These are phyloP conservation scores for Coelopa pilipes DNA, from an alignment of 2,888 invertebrate genomes.

Conservation along the genomic window DNA sequence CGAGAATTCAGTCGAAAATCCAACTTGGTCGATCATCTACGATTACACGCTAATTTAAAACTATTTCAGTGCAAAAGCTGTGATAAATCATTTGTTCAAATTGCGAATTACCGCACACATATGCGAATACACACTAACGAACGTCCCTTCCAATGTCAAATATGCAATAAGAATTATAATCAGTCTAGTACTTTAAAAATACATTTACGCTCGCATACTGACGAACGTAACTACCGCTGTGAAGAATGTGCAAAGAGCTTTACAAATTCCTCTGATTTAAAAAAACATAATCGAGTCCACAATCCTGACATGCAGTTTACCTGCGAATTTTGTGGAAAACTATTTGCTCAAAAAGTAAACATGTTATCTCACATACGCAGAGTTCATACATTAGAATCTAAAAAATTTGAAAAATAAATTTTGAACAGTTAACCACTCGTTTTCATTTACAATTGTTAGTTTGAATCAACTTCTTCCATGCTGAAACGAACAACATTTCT, in stretches of 20 bases:
- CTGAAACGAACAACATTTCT: no score
- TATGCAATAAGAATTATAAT: constrained; percentile 48
- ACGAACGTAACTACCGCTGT: constrained; percentile 50
- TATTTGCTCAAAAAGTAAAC: constrained; percentile 48
- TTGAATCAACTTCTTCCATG: no score
- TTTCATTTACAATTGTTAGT: no score
- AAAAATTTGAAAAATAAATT: no score
- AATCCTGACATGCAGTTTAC: constrained; percentile 43
- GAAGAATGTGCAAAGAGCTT: constrained; percentile 46
- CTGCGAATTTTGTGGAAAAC: constrained; percentile 44
- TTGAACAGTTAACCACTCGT: no score
- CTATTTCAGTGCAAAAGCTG: constrained; percentile 49
- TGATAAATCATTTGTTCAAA: constrained; percentile 51
- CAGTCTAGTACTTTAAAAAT: constrained; percentile 50
- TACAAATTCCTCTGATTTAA: constrained; percentile 48
- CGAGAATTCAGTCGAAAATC: constrained; percentile 48
- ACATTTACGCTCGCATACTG: constrained; percentile 50
- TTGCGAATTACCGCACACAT: constrained; percentile 50
- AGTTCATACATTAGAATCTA: constrained; percentile 9
- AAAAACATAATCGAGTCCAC: constrained; percentile 49
- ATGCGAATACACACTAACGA: constrained; percentile 50
- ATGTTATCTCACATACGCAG: constrained; percentile 31
- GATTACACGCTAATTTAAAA: constrained; percentile 50
- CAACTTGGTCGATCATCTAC: constrained; percentile 50
- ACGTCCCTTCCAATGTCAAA: constrained; percentile 46